Evolutionary conservation across 2,888 invertebrate species (phyloP).

Genomic region (Tubiluchus corallicola): DNA sequence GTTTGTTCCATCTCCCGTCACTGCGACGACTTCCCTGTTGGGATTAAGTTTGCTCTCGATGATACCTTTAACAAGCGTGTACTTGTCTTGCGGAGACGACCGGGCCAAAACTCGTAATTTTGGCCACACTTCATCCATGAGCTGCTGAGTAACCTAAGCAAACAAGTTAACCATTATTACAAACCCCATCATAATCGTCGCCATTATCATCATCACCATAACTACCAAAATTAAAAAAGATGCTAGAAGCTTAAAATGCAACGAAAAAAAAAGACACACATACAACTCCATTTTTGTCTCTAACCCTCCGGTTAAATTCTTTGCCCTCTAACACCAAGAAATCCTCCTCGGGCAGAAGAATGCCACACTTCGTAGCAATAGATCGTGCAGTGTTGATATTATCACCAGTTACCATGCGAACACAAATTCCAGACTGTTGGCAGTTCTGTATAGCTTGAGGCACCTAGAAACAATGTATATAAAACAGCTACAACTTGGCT

Average conservation of each 20-base stretch:
- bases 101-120: slow-evolving; percentile 81
- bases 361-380: slow-evolving; percentile 92
- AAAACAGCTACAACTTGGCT: too few species aligned
- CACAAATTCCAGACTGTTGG: slow-evolving; percentile 93
- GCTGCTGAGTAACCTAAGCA: slow-evolving; percentile 62
- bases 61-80: too few species aligned
- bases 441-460: slow-evolving; percentile 82
- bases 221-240: too few species aligned
- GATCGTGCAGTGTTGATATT: slow-evolving; percentile 97
- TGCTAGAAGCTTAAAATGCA: too few species aligned
- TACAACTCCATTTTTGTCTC: slow-evolving; percentile 74
- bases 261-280: too few species aligned
- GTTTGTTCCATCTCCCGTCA: slow-evolving; percentile 96
- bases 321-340: slow-evolving; percentile 91
- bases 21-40: slow-evolving; percentile 88
- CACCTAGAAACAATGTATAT: slow-evolving; percentile 29
- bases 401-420: slow-evolving; percentile 98
- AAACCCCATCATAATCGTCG: too few species aligned
- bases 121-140: slow-evolving; percentile 93
- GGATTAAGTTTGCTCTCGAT: too few species aligned
- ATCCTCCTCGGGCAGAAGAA: slow-evolving; percentile 78
- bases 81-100: slow-evolving; percentile 95
- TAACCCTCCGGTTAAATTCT: slow-evolving; percentile 81
- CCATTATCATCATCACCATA: too few species aligned
- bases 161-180: slow-evolving; percentile 19